Conservation (phyloP, 2,888 invertebrate species). For the Metacarcinus magister region DNA sequence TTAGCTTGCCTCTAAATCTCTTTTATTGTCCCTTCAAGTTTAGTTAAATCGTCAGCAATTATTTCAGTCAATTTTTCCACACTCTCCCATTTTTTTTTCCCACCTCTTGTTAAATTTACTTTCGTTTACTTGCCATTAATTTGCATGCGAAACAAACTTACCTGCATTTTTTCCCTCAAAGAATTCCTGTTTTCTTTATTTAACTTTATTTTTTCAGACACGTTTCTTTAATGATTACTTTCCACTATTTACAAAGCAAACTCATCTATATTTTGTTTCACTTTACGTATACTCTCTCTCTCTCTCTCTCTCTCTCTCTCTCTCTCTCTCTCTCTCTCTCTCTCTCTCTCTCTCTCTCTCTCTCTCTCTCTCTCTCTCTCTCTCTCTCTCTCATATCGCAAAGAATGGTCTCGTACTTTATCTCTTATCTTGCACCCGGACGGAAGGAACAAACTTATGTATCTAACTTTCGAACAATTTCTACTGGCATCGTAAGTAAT, state of each 20-base stretch:
- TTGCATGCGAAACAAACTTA: neutral
- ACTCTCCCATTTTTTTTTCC: neutral
- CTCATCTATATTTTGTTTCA: neutral
- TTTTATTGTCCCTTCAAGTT: neutral
- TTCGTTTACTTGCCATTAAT: neutral
- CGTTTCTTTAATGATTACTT: neutral
- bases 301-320: neutral
- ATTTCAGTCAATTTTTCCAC: neutral
- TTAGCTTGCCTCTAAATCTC: neutral
- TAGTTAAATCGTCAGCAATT: neutral
- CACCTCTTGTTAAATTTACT: neutral
- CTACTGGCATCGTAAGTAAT: neutral
- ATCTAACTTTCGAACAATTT: neutral
- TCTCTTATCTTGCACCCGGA: neutral
- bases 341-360: constrained; percentile 48
- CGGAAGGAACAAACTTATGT: neutral
- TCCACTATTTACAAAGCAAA: neutral
- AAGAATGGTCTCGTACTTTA: neutral
- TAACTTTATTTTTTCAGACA: neutral
- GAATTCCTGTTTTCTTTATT: neutral
- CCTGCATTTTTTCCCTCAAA: neutral
- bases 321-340: constrained; percentile 10
- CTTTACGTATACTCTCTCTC: neutral
- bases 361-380: constrained; percentile 47
- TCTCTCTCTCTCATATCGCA: constrained; percentile 30